Evolutionary conservation across 1,140 invertebrate genomes (phyloP), one percentile per base, ranked within the genome.

Genomic region (Caenorhabditis remanei): DNA sequence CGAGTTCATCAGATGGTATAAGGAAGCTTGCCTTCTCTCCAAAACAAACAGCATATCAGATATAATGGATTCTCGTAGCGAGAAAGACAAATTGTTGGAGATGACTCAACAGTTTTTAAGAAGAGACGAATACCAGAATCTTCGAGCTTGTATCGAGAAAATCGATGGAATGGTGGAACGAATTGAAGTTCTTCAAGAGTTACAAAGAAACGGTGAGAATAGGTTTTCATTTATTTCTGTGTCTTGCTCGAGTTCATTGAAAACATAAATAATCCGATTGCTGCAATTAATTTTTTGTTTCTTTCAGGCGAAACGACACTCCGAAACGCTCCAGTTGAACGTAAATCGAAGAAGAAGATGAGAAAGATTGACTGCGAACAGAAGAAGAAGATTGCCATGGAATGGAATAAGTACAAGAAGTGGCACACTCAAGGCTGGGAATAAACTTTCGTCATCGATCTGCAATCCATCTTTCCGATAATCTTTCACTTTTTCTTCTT

Each of bases 191-290:
- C 71, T 79, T 79, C 71, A 79, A 24, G 71, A 79, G 1, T 41
- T 79, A 8, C 71, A 79, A 24, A 79, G 46, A 79, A 79, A 79
- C 46, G 71, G 71, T 79, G n/a, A n/a, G n/a, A n/a, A n/a, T n/a
- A n/a, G n/a, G n/a, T n/a, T n/a, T n/a, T n/a, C n/a, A n/a, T 61
- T 24, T 7, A 8, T 61, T 61, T 61, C 19, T 61, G 50, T 4
- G 14, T 16, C 8, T 16, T 16, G 14, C 8, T 11, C 0, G 50
- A 50, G 4, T 50, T 32, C 32, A 32, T 32, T 32, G 32, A 32
- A 32, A 32, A 2, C 32, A 32, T 32, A 2, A 32, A 32, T 32
- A 32, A 32, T 2, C 2, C 32, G 32, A 19, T 58, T 58, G n/a
- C 55, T 58, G 6, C 1, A 16, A 16, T 58, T n/a, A 19, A 58